These are phyloP conservation scores for Larimichthys crocea DNA, from an alignment of 2,113 vertebrate genomes.

Conservation along the genomic window DNA sequence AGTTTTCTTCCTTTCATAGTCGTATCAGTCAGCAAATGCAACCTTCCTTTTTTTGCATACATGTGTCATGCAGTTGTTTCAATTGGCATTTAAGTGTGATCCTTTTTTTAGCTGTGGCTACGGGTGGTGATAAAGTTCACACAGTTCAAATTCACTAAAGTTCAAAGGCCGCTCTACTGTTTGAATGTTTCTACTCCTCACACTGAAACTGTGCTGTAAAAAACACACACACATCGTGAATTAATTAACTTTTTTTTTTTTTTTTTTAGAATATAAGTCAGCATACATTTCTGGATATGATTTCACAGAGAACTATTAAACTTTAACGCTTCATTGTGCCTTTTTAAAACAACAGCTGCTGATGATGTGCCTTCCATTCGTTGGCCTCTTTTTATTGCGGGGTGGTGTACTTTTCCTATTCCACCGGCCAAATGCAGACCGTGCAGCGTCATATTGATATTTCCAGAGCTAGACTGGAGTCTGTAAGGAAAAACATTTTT, in stretches of 20 bases:
- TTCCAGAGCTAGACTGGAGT: conserved; percentile 65
- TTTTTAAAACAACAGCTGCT: conserved; percentile 44
- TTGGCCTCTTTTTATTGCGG: conserved; percentile 43
- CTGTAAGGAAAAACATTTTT: conserved; percentile 65
- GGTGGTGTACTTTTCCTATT: conserved; percentile 69
- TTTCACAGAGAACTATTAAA: conserved; percentile 1
- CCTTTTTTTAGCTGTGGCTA: neutral
- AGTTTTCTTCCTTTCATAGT: neutral
- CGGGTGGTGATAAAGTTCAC: neutral
- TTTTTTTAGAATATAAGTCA: neutral
- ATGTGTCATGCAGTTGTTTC: conserved; percentile 20
- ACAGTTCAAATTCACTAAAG: neutral
- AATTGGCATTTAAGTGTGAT: conserved; percentile 2
- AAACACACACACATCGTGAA: neutral
- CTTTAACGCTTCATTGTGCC: conserved; percentile 5
- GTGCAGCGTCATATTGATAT: conserved; percentile 66
- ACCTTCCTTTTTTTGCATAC: neutral
- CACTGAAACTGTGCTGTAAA: neutral
- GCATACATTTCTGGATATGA: neutral
- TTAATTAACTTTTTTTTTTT: neutral
- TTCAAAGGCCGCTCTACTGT: neutral
- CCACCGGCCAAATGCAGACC: conserved; percentile 47
- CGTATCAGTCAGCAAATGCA: neutral
- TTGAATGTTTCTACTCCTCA: neutral
- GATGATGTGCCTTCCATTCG: conserved; percentile 44